A percentile compares a stretch with the other conserved stretches of the same genome.
These are phyloP conservation scores for Proteles cristata DNA, from an alignment of 2,113 vertebrate species.

Conservation along the genomic window DNA sequence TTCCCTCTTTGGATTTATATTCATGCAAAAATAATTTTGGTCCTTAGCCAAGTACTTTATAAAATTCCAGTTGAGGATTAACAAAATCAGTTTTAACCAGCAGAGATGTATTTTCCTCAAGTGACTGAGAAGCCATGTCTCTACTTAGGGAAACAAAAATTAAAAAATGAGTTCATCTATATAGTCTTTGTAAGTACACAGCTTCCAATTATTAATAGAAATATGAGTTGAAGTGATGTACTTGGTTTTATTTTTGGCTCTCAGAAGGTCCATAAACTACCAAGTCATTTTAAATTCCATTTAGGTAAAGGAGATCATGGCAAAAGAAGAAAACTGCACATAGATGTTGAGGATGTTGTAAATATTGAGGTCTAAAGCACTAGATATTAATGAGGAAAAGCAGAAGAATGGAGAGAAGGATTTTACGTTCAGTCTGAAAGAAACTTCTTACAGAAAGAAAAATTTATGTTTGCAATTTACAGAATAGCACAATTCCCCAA, in stretches of 20 bases:
- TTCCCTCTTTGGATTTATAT: not conserved
- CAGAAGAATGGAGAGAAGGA: not conserved
- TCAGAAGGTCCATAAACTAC: not conserved
- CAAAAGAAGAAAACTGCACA: not conserved
- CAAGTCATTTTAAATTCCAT: not conserved
- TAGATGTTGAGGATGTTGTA: not conserved
- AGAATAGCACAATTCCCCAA: not conserved
- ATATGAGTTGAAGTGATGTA: not conserved
- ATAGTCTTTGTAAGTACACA: not conserved
- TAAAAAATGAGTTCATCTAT: not conserved
- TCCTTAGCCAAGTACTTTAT: not conserved
- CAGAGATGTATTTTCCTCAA: not conserved
- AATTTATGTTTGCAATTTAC: not conserved
- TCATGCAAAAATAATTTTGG: not conserved
- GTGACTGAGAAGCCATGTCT: not conserved
- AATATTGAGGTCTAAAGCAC: not conserved
- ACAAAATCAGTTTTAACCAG: not conserved
- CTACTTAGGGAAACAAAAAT: not conserved
- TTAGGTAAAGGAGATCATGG: not conserved
- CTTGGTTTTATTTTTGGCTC: not conserved
- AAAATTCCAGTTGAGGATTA: not conserved
- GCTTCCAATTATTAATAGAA: not conserved
- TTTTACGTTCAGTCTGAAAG: not conserved
- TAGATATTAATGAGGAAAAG: not conserved
- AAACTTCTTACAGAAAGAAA: not conserved